Conservation (phyloP, 2,797 vertebrate species). For the Lutjanus argentimaculatus region DNA sequence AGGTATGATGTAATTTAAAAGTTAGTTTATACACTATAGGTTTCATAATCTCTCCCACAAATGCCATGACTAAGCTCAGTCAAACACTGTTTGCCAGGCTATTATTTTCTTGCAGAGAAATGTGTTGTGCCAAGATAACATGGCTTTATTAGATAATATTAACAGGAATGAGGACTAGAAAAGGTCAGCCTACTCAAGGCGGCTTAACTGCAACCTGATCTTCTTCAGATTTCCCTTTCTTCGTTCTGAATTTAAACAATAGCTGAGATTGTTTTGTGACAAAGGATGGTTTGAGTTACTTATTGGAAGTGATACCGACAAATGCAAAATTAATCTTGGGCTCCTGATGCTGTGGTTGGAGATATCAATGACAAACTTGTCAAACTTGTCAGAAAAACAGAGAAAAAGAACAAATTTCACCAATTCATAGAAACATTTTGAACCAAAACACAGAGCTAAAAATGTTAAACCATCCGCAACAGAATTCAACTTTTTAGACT, state of each 20-base stretch:
- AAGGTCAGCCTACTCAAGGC: neutral
- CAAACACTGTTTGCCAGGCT: slow-evolving; percentile 19
- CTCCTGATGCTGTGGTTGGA: neutral
- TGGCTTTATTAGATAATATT: neutral
- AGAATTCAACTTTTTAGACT: neutral
- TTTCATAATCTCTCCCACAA: neutral
- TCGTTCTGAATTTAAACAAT: slow-evolving; percentile 1
- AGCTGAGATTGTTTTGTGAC: slow-evolving; percentile 7
- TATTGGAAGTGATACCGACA: neutral
- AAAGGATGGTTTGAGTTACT: slow-evolving; percentile 5
- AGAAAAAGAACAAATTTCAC: neutral
- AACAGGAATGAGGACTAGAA: neutral
- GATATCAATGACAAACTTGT: neutral
- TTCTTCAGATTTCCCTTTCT: neutral
- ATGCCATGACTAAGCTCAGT: neutral
- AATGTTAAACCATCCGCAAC: neutral
- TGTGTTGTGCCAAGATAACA: neutral
- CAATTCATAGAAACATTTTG: neutral
- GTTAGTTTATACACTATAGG: neutral
- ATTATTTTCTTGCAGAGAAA: slow-evolving; percentile 14
- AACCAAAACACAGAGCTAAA: neutral
- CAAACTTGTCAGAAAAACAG: no score
- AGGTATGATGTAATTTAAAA: slow-evolving; percentile 2
- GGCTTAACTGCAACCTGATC: slow-evolving; percentile 2
- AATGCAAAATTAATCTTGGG: neutral